phyloP scores from a whole-genome alignment of 2,113 vertebrate genomes.

The Cairina moschata region DNA sequence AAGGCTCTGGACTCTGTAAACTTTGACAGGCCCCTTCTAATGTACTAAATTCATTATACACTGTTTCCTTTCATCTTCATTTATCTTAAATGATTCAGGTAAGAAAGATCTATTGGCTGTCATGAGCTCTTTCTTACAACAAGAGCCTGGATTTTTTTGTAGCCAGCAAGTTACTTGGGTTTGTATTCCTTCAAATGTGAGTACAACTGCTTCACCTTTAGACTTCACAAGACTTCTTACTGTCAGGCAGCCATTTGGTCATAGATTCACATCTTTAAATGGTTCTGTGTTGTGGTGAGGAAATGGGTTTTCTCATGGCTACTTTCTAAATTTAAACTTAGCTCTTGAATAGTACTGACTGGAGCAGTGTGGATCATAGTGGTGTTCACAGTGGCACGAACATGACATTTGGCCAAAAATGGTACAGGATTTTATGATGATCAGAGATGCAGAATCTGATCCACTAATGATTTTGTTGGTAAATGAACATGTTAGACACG shows the following conservation, averaged over 20 bases:
- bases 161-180: not conserved
- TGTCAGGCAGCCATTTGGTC: not conserved
- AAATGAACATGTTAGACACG: not conserved
- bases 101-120: not conserved
- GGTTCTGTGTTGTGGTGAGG: not conserved
- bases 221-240: not conserved
- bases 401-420: not conserved
- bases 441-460: not conserved
- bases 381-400: not conserved
- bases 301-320: not conserved
- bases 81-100: not conserved
- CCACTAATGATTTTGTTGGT: not conserved
- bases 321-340: not conserved
- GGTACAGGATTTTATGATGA: not conserved
- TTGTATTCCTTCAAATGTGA: not conserved
- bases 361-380: not conserved
- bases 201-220: not conserved
- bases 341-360: not conserved
- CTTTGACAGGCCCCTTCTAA: not conserved
- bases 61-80: not conserved
- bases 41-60: accelerated
- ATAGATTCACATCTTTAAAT: not conserved
- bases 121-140: not conserved
- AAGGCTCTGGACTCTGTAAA: not conserved
- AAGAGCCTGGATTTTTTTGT: not conserved